These are phyloP conservation scores for Oenanthe oenanthe DNA, from an alignment of 2,113 vertebrate genomes.

Conservation along the genomic window DNA sequence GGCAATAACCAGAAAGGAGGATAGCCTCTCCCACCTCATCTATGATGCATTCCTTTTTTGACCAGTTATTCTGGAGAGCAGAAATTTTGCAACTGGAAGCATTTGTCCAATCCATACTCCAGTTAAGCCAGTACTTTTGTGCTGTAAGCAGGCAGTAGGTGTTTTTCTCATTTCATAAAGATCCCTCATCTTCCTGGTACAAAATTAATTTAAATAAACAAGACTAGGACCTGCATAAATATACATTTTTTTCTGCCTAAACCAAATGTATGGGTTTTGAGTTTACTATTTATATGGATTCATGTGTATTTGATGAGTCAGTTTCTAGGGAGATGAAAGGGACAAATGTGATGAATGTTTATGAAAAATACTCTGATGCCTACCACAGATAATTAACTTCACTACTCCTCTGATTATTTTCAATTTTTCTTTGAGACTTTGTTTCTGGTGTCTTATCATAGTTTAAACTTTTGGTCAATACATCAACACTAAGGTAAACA, in stretches of 20 bases:
- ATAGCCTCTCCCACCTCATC: neutral
- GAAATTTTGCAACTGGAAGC: neutral
- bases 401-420: slow-evolving; percentile 3
- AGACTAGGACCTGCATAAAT: neutral
- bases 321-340: neutral
- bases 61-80: neutral
- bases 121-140: neutral
- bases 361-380: neutral
- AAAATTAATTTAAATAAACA: neutral
- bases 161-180: neutral
- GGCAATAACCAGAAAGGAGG: neutral
- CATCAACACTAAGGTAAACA: slow-evolving; percentile 72
- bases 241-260: neutral
- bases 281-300: neutral
- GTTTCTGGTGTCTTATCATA: slow-evolving; percentile 37
- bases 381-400: neutral
- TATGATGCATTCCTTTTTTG: neutral
- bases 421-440: slow-evolving; percentile 28
- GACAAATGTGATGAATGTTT: neutral
- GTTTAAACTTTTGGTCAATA: slow-evolving; percentile 64
- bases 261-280: neutral
- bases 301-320: neutral
- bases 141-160: neutral
- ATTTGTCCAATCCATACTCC: neutral
- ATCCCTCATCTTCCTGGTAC: neutral